phyloP scores from a whole-genome alignment of 2,888 invertebrate species.

The Andrena hattorfiana region DNA sequence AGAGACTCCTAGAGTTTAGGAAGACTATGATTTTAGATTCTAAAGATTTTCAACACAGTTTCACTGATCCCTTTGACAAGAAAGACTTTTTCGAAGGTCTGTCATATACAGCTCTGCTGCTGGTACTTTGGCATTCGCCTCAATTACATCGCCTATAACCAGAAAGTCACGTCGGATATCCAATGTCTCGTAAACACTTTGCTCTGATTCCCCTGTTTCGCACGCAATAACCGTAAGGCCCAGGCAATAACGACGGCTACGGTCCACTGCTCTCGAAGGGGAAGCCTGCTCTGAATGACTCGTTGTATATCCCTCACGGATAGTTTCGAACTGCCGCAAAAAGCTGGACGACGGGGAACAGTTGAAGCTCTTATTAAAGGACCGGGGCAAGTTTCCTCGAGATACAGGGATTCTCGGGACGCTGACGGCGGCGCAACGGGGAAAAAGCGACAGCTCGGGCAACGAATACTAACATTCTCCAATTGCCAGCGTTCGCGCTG shows the following conservation, averaged over 20 bases:
- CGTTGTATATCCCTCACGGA: slow-evolving; percentile 41
- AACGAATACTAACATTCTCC: not conserved
- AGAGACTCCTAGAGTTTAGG: not conserved
- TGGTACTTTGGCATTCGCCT: no score
- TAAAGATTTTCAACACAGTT: no score
- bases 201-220: slow-evolving; percentile 1
- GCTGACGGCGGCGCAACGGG: not conserved
- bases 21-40: not conserved
- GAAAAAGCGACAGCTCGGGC: not conserved
- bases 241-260: not conserved
- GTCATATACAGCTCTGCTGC: no score
- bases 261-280: slow-evolving; percentile 41
- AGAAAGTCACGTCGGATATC: no score
- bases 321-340: slow-evolving; percentile 40
- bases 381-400: not conserved
- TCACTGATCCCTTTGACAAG: no score
- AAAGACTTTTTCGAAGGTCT: no score
- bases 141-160: no score
- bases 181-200: no score
- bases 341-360: slow-evolving; percentile 51
- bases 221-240: slow-evolving; percentile 58
- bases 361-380: slow-evolving; percentile 22
- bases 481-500: not conserved
- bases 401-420: not conserved
- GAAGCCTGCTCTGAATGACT: slow-evolving; percentile 59